Evolutionary conservation across 2,797 vertebrate species (phyloP), one percentile per base, ranked within the genome.

Genomic region (Chelidonichthys spinosus): DNA sequence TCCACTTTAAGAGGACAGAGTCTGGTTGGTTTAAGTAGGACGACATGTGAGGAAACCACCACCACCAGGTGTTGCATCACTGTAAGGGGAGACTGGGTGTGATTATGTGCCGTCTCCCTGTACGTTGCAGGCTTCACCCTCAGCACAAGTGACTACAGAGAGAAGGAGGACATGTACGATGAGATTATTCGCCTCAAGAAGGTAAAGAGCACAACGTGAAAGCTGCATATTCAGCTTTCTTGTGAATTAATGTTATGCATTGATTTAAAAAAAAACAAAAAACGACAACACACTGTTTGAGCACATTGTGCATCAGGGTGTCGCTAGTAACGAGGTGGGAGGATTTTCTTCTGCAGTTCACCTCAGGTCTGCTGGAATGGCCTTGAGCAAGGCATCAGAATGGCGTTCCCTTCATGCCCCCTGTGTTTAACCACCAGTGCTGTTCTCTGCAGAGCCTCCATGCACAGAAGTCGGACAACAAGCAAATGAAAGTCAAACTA

Each of bases 131-230:
- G 97, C 70, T 95, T 94, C 36, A 64, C 93, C 62, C 90, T 93
- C 25, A 90, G 94, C 62, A 88, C 93, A 18, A 91, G 92, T 0
- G 90, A 95, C 87, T 94, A 91, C 90, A 95, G 95, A 88, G 96
- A 97, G 59, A 98, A 96, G 64, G 97, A 99, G 84, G 96, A 97
- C 74, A 98, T 99, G 97, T 97, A 98, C 15, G 95, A 97, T 50
- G 96, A 98, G 91, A 98, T 98, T 58, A 94, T 97, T 33, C 95
- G 95, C 68, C 85, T 99, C 56, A 99, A 98, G 84, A 98, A 98
- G 97, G 98, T 98, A 87, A 66, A 46, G 5, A 36, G 5, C 37
- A 56, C 8, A 56, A 13, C 60, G 37, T 58, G 1, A 10, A 25
- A 50, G 4, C 9, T 7, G 8, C 52, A 1, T 7, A 40, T 66